Base-by-base conservation (phyloP, 2,113 vertebrate species). In the Sapayoa aenigma region DNA sequence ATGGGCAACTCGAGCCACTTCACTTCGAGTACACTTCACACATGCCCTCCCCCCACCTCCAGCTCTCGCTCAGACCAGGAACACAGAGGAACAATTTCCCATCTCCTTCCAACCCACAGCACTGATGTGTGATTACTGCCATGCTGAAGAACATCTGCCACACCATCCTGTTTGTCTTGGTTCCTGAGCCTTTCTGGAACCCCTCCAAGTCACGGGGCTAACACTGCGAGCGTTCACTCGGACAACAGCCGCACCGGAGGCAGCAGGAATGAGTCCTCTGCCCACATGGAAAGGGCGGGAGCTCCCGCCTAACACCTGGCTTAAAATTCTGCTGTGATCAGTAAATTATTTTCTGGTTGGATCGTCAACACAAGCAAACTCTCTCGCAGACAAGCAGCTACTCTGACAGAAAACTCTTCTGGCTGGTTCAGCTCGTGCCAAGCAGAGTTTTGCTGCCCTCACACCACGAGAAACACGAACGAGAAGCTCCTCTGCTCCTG, bases 401-500 rank as follows among this genome's bases (percentile, higher is more conserved):
- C 35, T 56, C 14, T 9, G 47, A 30, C 23, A 55, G 25, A 66
- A 50, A 44, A 49, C 23, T 6, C 18, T 30, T 52, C 63, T 23
- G 55, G 4, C 21, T 8, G 25, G 18, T 13, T 42, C 77, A 47
- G 39, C 52, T 33, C 0, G 0, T 12, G 52, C 5, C 3, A 42
- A 25, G 31, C 0, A 2, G 31, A 27, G 42, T 58, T 94, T 39
- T 85, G 74, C n/a, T 79, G 58, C 49, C 23, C 14, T 12, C 5
- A 6, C 6, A 14, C 16, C 4, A 1, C 1, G 3, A 49, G 31
- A 59, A 84, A 62, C 5, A 13, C 0, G 0, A 35, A 67, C 37
- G 6, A 53, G 59, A 46, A 89, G 33, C 47, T 68, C 16, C 47
- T 37, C 35, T 23, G 81, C 52, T n/a, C 42, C 21, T 1, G 3